These are phyloP conservation scores for Mus caroli DNA, from an alignment of 2,797 vertebrate genomes.

Conservation along the genomic window DNA sequence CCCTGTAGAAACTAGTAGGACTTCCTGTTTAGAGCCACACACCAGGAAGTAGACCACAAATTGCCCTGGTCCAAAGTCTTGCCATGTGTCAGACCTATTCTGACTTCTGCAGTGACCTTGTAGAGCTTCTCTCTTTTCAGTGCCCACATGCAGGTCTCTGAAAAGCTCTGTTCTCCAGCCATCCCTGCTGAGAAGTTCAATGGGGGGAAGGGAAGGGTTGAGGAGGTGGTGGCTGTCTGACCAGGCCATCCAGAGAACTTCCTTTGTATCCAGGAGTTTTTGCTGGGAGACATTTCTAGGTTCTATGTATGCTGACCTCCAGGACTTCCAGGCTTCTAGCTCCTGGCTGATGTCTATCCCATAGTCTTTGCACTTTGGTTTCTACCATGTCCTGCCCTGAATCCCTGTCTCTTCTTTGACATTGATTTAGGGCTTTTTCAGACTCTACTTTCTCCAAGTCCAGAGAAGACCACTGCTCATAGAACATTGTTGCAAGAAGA, in stretches of 20 bases:
- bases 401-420: neutral
- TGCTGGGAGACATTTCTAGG: neutral
- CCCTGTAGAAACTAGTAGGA: neutral
- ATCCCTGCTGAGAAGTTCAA: neutral
- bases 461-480: neutral
- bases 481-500: neutral
- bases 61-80: neutral
- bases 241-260: neutral
- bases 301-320: neutral
- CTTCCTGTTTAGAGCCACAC: neutral
- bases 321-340: neutral
- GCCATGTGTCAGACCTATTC: neutral
- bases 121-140: neutral
- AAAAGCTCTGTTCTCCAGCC: neutral
- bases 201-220: neutral
- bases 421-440: neutral
- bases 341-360: neutral
- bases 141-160: neutral
- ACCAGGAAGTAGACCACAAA: neutral
- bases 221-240: fast-evolving
- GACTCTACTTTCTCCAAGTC: neutral
- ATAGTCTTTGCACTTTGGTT: neutral
- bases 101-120: neutral
- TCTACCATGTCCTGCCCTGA: fast-evolving
- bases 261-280: neutral